Evolutionary conservation across 2,113 vertebrate species (phyloP).

Genomic region (Salvator merianae): DNA sequence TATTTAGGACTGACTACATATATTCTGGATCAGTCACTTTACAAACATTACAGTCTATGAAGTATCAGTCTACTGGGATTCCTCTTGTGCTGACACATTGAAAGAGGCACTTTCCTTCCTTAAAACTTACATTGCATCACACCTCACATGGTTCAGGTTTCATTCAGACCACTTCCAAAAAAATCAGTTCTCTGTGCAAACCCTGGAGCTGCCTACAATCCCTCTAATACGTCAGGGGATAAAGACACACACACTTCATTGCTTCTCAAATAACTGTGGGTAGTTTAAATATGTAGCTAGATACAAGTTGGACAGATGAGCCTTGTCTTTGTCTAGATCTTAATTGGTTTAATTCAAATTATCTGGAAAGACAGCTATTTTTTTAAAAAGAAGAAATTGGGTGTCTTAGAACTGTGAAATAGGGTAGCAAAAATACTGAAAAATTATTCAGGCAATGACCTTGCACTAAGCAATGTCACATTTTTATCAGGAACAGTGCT

Average conservation of each 20-base stretch:
- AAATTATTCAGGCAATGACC: background rate
- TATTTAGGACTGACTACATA: background rate
- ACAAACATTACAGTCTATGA: background rate
- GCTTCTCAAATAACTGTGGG: background rate
- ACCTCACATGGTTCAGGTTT: background rate
- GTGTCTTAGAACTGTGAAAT: background rate
- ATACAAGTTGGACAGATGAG: background rate
- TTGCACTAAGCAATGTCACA: background rate
- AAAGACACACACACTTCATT: background rate
- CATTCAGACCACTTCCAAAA: background rate
- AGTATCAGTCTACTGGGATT: background rate
- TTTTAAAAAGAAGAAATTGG: slow-evolving; percentile 1
- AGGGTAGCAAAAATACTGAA: background rate
- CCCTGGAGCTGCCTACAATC: background rate
- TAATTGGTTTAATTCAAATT: slow-evolving; percentile 19
- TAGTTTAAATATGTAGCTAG: slow-evolving; percentile 10
- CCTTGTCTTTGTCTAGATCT: slow-evolving; percentile 10
- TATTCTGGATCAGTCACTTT: background rate
- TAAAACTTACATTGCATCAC: background rate
- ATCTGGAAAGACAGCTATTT: background rate
- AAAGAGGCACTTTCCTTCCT: background rate
- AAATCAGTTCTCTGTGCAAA: background rate
- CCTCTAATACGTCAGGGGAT: background rate
- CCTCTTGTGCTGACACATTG: background rate
- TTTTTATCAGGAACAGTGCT: background rate